These are phyloP conservation scores for Carassius auratus DNA, from an alignment of 2,113 vertebrate genomes.

Conservation along the genomic window DNA sequence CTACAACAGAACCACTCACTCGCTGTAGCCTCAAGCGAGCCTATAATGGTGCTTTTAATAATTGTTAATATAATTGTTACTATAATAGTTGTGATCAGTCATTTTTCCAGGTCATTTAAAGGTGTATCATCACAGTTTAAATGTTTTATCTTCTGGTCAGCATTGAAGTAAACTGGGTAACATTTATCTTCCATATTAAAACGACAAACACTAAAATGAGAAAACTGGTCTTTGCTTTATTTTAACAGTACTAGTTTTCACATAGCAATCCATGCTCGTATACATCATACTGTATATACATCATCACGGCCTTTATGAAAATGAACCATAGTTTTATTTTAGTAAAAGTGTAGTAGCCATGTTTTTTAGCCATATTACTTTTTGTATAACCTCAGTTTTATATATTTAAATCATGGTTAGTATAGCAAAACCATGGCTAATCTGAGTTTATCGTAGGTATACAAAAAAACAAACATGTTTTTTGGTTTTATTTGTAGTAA, in stretches of 20 bases:
- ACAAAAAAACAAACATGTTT: too few relatives aligned
- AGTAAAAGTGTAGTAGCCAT: too few relatives aligned
- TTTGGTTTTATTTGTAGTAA: not conserved
- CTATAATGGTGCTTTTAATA: constrained; percentile 32
- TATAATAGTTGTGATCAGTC: not conserved
- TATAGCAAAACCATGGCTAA: too few relatives aligned
- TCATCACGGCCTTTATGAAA: too few relatives aligned
- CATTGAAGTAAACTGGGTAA: not conserved
- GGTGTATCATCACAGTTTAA: not conserved
- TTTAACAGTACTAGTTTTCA: not conserved
- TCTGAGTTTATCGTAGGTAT: too few relatives aligned
- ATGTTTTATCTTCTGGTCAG: not conserved
- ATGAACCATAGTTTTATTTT: too few relatives aligned
- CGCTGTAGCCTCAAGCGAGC: constrained; percentile 9
- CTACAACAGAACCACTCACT: constrained; percentile 14
- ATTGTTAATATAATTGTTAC: constrained; percentile 29
- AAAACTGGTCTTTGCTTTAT: not conserved
- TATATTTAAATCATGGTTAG: too few relatives aligned
- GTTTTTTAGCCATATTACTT: too few relatives aligned
- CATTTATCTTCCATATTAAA: not conserved
- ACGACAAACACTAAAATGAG: not conserved
- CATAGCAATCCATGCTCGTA: too few relatives aligned
- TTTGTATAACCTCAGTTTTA: too few relatives aligned
- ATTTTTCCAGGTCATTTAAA: constrained; percentile 23
- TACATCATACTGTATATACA: too few relatives aligned